Conservation (phyloP, 1,140 invertebrate genomes). For the Pseudomyrmex flavicornis region DNA sequence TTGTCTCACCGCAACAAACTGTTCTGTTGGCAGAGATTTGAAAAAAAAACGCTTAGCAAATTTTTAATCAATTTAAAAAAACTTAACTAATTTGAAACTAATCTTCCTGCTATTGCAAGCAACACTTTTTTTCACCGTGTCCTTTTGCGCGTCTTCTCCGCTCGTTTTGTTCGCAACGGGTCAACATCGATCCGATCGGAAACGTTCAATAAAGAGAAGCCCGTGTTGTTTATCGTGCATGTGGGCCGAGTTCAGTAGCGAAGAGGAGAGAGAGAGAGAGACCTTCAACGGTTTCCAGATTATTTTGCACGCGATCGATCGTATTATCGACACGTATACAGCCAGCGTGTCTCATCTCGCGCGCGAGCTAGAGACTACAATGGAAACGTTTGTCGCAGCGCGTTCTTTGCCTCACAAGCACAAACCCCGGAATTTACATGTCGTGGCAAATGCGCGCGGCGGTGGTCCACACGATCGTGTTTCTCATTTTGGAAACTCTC, state of each 20-base stretch:
- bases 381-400: conserved; percentile 47
- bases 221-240: conserved; percentile 23
- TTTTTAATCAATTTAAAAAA: not conserved
- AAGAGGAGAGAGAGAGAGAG: not conserved
- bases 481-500: conserved; percentile 48
- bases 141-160: not conserved
- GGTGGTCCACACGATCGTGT: conserved; percentile 31
- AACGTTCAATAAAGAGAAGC: conserved; percentile 44
- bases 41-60: not conserved
- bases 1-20: too few species aligned
- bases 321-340: not conserved
- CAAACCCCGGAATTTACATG: conserved; percentile 25
- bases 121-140: not conserved
- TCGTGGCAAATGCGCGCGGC: conserved; percentile 20
- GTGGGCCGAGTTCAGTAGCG: conserved; percentile 26
- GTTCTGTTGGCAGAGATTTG: too few species aligned
- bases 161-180: conserved; percentile 2
- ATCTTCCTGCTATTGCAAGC: not conserved
- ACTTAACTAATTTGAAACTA: conserved; percentile 11
- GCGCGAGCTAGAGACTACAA: conserved; percentile 10
- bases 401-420: conserved; percentile 11
- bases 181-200: conserved; percentile 32
- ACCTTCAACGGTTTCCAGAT: conserved; percentile 46
- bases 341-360: too few species aligned
- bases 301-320: conserved; percentile 51